These are phyloP conservation scores for Saxicola maurus DNA, from an alignment of 2,797 vertebrate genomes.

Conservation along the genomic window DNA sequence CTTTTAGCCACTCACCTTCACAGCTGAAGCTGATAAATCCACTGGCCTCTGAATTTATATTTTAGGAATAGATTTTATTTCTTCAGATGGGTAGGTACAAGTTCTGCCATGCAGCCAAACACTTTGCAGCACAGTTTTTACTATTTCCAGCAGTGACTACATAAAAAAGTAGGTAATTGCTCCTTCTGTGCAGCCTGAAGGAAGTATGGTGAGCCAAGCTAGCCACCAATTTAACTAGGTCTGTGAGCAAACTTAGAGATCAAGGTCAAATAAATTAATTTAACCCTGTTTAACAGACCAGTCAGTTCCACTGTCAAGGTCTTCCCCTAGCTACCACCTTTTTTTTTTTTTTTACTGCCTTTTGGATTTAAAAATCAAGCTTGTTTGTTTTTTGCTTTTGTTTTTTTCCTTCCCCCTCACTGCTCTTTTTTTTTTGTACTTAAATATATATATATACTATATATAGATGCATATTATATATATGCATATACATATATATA, in stretches of 20 bases:
- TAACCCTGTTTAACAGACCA: background rate
- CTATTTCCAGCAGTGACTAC: background rate
- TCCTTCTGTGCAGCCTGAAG: background rate
- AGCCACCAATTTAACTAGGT: background rate
- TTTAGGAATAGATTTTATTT: background rate
- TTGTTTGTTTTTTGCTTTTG: no score
- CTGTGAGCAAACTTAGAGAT: background rate
- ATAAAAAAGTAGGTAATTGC: slow-evolving; percentile 5
- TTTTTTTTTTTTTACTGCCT: background rate
- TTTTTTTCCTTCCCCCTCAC: fast-evolving
- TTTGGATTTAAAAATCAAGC: background rate
- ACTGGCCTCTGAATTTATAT: background rate
- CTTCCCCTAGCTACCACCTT: background rate
- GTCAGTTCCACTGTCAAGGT: background rate
- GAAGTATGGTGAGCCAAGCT: background rate
- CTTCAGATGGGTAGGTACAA: background rate
- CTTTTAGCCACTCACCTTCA: background rate
- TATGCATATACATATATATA: background rate
- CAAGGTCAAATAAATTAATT: background rate
- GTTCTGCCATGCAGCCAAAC: background rate
- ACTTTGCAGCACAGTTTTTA: background rate
- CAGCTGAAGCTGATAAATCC: background rate
- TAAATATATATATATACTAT: background rate
- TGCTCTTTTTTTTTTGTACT: background rate
- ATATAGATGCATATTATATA: no score